Evolutionary conservation across 2,113 vertebrate genomes (phyloP), one percentile per base, ranked within the genome.

Genomic region (Ceyx margarethae): DNA sequence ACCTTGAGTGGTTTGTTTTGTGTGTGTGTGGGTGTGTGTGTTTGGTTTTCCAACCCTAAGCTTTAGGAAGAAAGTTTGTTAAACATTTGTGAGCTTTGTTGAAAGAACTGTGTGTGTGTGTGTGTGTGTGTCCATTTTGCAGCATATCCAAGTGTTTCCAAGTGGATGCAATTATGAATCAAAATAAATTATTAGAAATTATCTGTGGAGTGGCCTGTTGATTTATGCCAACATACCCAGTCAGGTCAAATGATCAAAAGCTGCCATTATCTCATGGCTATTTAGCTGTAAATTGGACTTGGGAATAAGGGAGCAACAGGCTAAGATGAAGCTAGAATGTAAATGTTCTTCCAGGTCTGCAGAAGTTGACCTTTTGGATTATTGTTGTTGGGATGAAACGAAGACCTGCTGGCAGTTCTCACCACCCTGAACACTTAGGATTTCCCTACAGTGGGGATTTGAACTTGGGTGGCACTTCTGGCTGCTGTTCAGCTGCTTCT

Each of bases 181-280:
- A 73, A 93, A 96, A 92, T 96, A 95, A 96, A 96, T 72, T 4
- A 81, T 46, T 65, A 78, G 58, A 87, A 80, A 26, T 57, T 0
- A 71, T 85, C n/a, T 87, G 15, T 87, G 40, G 28, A 87, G 65
- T 81, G 48, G 29, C 57, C 53, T 92, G 9, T 83, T 95, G 57
- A 87, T 93, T 94, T 89, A 53, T 65, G 21, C 60, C 10, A 53
- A 58, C 12, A 5, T 15, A 4, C 3, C 16, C 15, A 42, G 54
- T 29, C 37, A 66, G 67, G 46, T 77, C 5, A 9, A 62, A 56
- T n/a, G 33, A 67, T 35, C 37, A 57, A 78, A 79, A 85, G 28
- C 15, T 50, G 51, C 71, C 9, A 4, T 35, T 20, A 37, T 51
- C 46, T 85, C 5, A 4, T 33, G 43, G 54, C 43, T 65, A 1